Base-by-base conservation (phyloP, 2,888 invertebrate genomes). In the Agonopterix alstromeriana region DNA sequence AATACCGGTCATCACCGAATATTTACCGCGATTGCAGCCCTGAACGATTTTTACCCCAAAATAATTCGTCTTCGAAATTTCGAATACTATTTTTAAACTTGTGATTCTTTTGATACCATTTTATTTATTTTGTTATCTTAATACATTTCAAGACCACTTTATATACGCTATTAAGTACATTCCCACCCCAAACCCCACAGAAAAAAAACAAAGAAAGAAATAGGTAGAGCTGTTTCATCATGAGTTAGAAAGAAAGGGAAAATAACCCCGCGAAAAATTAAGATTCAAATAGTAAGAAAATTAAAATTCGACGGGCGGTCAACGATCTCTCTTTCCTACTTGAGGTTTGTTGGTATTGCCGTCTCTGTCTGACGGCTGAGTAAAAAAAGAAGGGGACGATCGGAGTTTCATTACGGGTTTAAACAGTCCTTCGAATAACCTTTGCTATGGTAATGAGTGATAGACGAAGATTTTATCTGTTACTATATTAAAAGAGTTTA, bases 221-320 rank as follows among this genome's bases (percentile, higher is more conserved):
- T 63, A n/a, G n/a, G n/a, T n/a, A 57, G 60, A 59, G 51, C 61
- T 60, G 53, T 58, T 45, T 48, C 50, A 36, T 43, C 48, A 10
- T 47, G 48, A 47, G 73, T 55, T 35, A 58, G 72, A 82, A 55
- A 54, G 70, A 67, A 73, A 77, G 38, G 59, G 67, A 67, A 60
- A 58, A 68, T 61, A 73, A 58, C 75, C 79, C 79, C 72, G 77
- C 78, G 80, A 86, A 88, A 87, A 88, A 89, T 87, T 86, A 86
- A 86, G 82, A 88, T 89, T 88, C 89, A 86, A 89, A 88, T 82
- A 75, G 83, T 86, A 84, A 87, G 88, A 86, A 88, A 86, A 88
- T 89, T 89, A 88, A 89, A 89, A 89, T 88, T 82, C 84, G 82
- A 70, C 73, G 77, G 81, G 76, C 82, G 85, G 82, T 82, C 82